phyloP scores from a whole-genome alignment of 2,113 vertebrate genomes.

The Syngnathus typhle region DNA sequence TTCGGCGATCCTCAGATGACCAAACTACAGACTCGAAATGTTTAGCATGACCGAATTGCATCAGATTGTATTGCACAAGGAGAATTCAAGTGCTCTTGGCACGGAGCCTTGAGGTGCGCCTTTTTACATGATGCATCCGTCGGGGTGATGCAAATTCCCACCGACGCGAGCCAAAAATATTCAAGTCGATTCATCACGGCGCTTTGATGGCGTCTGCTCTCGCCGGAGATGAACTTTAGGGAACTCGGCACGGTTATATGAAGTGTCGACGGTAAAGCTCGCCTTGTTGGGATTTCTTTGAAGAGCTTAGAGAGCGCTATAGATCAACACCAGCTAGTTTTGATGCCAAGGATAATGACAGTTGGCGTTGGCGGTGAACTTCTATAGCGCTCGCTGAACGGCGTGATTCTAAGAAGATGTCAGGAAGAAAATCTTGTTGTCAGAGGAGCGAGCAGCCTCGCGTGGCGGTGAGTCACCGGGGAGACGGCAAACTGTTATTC shows the following conservation, averaged over 20 bases:
- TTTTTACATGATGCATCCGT: neutral
- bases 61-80: no score
- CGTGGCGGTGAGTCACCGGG: constrained; percentile 43
- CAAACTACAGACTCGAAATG: no score
- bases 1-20: no score
- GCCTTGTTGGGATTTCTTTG: neutral
- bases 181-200: neutral
- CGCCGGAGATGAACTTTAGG: constrained; percentile 4
- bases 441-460: constrained; percentile 23
- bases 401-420: constrained; percentile 10
- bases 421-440: constrained; percentile 21
- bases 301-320: constrained; percentile 2
- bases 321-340: neutral
- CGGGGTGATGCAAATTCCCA: constrained; percentile 1
- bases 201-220: constrained; percentile 6
- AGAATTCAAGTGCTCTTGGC: neutral
- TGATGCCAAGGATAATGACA: constrained; percentile 13
- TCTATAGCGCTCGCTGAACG: neutral
- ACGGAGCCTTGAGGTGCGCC: constrained; percentile 4
- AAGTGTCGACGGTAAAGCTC: neutral
- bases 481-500: constrained; percentile 39
- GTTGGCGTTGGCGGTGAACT: constrained; percentile 14
- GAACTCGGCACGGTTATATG: neutral
- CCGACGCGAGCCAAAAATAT: neutral
- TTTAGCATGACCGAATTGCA: no score